Conservation (phyloP, 2,113 vertebrate species). For the Zingel zingel region DNA sequence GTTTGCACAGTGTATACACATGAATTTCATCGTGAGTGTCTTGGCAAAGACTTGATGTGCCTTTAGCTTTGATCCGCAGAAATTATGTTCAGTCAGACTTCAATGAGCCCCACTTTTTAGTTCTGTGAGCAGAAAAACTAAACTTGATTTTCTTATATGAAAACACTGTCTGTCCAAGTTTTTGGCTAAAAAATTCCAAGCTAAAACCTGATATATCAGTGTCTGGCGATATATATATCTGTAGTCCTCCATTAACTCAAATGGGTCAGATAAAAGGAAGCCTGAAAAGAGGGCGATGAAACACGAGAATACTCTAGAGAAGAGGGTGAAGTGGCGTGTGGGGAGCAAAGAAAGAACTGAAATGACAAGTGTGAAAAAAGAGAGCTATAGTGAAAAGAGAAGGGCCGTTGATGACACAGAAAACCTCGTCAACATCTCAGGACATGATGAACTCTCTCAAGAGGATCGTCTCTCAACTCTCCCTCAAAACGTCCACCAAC, state of each 20-base stretch:
- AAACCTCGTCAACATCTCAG: slow-evolving; percentile 20
- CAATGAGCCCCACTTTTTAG: background rate
- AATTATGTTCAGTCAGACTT: slow-evolving; percentile 32
- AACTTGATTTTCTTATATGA: too few relatives aligned
- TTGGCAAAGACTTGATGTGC: slow-evolving; percentile 9
- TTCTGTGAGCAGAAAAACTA: slow-evolving; percentile 7
- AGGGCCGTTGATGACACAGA: slow-evolving; percentile 21
- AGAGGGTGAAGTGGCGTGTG: slow-evolving; percentile 31
- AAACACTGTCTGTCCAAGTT: slow-evolving; percentile 18
- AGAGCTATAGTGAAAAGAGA: slow-evolving; percentile 13
- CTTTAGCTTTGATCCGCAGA: slow-evolving; percentile 17
- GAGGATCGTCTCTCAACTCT: slow-evolving; percentile 30
- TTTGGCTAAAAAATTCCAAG: slow-evolving; percentile 19
- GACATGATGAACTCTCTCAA: slow-evolving; percentile 22
- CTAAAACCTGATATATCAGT: slow-evolving; percentile 25
- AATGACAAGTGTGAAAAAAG: slow-evolving; percentile 8
- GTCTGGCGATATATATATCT: background rate
- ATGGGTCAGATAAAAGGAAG: slow-evolving; percentile 34
- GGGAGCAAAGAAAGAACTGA: slow-evolving; percentile 14
- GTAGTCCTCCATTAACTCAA: slow-evolving; percentile 4
- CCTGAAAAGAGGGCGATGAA: slow-evolving; percentile 33
- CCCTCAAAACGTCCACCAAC: slow-evolving; percentile 19
- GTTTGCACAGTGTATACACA: background rate
- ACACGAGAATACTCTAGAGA: slow-evolving; percentile 26
- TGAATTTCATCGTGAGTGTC: background rate